Conservation (phyloP, 2,797 vertebrate genomes). For the Peromyscus nudipes region DNA sequence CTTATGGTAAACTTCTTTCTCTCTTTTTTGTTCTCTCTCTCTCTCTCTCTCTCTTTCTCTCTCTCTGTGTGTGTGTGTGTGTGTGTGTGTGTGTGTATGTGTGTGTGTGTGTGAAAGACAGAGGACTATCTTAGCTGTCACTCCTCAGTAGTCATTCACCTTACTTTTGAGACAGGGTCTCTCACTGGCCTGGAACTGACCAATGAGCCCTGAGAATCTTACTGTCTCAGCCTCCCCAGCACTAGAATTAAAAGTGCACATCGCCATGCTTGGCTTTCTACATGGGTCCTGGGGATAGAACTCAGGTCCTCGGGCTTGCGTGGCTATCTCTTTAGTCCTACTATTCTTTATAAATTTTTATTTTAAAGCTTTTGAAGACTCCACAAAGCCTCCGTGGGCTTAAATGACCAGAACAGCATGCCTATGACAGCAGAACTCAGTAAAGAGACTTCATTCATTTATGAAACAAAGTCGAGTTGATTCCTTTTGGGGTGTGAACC, state of each 20-base stretch:
- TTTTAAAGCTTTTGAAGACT: neutral
- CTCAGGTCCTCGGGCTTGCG: no score
- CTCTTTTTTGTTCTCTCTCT: neutral
- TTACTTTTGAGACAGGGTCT: neutral
- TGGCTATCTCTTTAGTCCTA: neutral
- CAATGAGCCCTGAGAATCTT: neutral
- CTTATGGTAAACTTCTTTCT: neutral
- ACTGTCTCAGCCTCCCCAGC: neutral
- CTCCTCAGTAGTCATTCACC: neutral
- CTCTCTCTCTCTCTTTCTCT: neutral
- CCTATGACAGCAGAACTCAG: neutral
- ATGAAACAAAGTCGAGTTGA: no score
- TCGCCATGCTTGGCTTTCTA: neutral
- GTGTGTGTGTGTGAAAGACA: neutral
- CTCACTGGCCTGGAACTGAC: neutral
- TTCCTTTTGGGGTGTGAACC: neutral
- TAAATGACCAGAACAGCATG: fast-evolving
- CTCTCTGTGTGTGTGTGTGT: neutral
- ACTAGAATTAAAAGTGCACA: neutral
- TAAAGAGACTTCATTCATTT: neutral
- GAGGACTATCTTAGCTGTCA: neutral
- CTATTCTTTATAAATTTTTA: neutral
- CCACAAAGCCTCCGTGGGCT: neutral
- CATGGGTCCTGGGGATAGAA: neutral
- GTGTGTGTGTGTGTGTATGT: no score